phyloP scores from a whole-genome alignment of 2,888 invertebrate genomes.

The Barypeithes pellucidus region DNA sequence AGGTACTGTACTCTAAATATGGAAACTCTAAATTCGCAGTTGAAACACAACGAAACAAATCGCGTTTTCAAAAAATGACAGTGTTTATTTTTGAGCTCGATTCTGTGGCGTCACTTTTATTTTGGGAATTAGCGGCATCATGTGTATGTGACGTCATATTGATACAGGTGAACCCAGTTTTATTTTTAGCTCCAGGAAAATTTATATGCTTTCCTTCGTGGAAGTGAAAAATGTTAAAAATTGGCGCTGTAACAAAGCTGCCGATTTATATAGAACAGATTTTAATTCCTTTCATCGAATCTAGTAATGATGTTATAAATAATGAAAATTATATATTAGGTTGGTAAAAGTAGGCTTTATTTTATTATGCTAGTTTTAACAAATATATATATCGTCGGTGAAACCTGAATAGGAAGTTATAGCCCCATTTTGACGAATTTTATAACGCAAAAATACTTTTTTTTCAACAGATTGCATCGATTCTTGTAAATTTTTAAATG shows the following conservation, averaged over 20 bases:
- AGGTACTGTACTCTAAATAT: conserved; percentile 16
- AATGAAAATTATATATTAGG: conserved; percentile 14
- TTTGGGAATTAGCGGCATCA: conserved; percentile 48
- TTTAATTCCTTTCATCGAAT: conserved; percentile 16
- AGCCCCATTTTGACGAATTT: no score
- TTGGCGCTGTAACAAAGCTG: conserved; percentile 36
- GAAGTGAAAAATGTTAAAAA: conserved; percentile 36
- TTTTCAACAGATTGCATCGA: no score
- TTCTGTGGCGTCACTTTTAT: conserved; percentile 50
- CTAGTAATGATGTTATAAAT: conserved; percentile 18
- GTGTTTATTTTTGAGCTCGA: conserved; percentile 41
- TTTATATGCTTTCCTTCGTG: conserved; percentile 36
- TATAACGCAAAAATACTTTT: no score
- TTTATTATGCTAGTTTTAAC: not conserved
- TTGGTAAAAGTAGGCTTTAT: not conserved
- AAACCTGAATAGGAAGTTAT: no score
- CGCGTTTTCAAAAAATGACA: conserved; percentile 13
- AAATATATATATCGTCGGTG: no score
- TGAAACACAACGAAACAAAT: conserved; percentile 28
- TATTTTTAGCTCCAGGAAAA: conserved; percentile 39
- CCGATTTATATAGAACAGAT: conserved; percentile 30
- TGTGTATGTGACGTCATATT: conserved; percentile 52
- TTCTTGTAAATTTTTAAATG: no score
- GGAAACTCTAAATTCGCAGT: not conserved
- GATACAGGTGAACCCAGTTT: conserved; percentile 46